phyloP scores from a whole-genome alignment of 2,113 vertebrate genomes.

The Amphiprion percula region DNA sequence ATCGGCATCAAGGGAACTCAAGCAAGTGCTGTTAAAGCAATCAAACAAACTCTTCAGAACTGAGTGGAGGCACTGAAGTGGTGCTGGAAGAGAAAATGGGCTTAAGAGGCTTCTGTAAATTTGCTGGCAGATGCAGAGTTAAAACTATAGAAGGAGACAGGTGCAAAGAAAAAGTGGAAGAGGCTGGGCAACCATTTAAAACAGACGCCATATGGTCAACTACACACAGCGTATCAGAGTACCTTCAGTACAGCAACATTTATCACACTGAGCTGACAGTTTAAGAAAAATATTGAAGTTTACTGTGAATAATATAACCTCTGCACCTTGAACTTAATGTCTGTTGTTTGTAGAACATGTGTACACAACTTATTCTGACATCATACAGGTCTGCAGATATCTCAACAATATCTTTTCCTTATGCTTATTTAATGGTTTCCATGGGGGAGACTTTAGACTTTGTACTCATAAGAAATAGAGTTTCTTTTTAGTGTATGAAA shows the following conservation, averaged over 20 bases:
- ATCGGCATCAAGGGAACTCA: slow-evolving; percentile 42
- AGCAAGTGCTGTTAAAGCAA: slow-evolving; percentile 45
- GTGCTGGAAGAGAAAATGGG: slow-evolving; percentile 24
- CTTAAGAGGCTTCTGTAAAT: slow-evolving; percentile 32
- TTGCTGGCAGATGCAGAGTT: slow-evolving; percentile 40
- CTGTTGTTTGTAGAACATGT: neutral
- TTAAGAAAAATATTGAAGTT: neutral
- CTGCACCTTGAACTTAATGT: neutral
- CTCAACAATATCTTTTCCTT: neutral
- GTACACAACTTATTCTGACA: neutral
- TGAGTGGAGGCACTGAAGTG: slow-evolving; percentile 31
- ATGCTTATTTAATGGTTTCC: neutral
- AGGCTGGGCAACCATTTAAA: slow-evolving; percentile 12
- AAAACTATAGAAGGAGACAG: slow-evolving; percentile 23
- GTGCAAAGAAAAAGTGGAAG: neutral
- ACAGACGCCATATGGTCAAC: slow-evolving; percentile 18
- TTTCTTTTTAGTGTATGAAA: neutral
- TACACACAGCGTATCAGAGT: neutral
- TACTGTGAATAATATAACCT: neutral
- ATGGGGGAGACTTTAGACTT: neutral
- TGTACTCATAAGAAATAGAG: neutral
- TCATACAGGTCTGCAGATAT: neutral
- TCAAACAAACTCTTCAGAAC: slow-evolving; percentile 56
- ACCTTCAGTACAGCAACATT: neutral
- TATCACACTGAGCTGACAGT: neutral